Conservation (phyloP, 2,113 vertebrate species). For the Lycaon pictus region DNA sequence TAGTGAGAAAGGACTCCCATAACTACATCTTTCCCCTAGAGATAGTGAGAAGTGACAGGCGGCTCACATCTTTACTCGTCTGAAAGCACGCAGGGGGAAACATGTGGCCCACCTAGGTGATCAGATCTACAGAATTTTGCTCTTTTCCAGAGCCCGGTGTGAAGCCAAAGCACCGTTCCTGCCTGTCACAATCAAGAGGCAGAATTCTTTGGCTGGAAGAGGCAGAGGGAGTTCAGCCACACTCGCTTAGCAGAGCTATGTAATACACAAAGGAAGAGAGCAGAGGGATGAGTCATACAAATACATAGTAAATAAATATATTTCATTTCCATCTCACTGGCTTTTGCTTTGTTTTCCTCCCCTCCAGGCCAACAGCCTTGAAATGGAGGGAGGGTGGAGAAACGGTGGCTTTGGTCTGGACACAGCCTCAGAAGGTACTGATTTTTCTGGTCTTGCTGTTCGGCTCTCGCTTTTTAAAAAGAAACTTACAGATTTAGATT, state of each 20-base stretch:
- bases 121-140: not conserved
- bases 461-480: slow-evolving; percentile 1
- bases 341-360: slow-evolving; percentile 50
- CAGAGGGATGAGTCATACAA: slow-evolving; percentile 72
- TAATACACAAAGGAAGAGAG: slow-evolving; percentile 72
- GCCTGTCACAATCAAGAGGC: slow-evolving; percentile 42
- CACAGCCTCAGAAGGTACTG: not conserved
- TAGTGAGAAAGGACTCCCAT: slow-evolving; percentile 27
- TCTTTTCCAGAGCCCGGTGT: not conserved
- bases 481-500: slow-evolving; percentile 48
- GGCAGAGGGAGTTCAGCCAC: slow-evolving; percentile 49
- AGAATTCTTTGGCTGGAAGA: slow-evolving; percentile 67
- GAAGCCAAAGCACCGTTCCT: not conserved
- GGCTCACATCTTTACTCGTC: slow-evolving; percentile 44
- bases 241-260: slow-evolving; percentile 36
- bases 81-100: slow-evolving; percentile 39
- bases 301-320: slow-evolving; percentile 78
- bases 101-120: not conserved
- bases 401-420: not conserved
- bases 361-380: slow-evolving; percentile 61
- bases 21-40: not conserved
- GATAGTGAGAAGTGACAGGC: slow-evolving; percentile 32
- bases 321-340: slow-evolving; percentile 55
- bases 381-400: slow-evolving; percentile 33
- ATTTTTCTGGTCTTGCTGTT: slow-evolving; percentile 2